Evolutionary conservation across 2,113 vertebrate species (phyloP).

Genomic region (Cyrtonyx montezumae): DNA sequence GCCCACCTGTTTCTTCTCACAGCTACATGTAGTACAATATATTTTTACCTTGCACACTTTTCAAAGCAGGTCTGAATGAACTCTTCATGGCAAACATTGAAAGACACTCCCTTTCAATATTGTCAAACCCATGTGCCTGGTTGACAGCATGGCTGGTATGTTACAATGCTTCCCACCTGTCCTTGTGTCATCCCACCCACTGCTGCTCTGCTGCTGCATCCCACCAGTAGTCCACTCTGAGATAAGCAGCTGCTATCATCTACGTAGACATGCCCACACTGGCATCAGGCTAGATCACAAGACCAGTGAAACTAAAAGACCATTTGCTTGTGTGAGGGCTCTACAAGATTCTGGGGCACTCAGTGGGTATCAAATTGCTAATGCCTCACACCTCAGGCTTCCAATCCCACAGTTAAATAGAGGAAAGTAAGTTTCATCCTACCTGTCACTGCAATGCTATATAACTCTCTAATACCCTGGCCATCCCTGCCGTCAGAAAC

Average conservation of each 20-base stretch:
- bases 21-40: background rate
- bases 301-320: background rate
- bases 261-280: background rate
- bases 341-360: background rate
- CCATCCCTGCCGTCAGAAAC: background rate
- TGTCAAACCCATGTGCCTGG: rapidly evolving
- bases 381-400: background rate
- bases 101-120: background rate
- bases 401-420: background rate
- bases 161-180: background rate
- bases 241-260: background rate
- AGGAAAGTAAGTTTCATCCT: background rate
- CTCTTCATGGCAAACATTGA: too few relatives aligned
- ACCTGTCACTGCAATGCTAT: background rate
- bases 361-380: background rate
- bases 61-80: background rate
- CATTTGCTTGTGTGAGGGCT: background rate
- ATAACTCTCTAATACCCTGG: background rate
- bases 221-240: background rate
- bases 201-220: background rate
- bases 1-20: background rate
- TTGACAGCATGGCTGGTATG: background rate
- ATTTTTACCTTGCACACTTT: background rate
- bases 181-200: rapidly evolving
- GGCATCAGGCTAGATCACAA: background rate